Base-by-base conservation (phyloP, 2,797 vertebrate genomes). In the Spea hammondii region DNA sequence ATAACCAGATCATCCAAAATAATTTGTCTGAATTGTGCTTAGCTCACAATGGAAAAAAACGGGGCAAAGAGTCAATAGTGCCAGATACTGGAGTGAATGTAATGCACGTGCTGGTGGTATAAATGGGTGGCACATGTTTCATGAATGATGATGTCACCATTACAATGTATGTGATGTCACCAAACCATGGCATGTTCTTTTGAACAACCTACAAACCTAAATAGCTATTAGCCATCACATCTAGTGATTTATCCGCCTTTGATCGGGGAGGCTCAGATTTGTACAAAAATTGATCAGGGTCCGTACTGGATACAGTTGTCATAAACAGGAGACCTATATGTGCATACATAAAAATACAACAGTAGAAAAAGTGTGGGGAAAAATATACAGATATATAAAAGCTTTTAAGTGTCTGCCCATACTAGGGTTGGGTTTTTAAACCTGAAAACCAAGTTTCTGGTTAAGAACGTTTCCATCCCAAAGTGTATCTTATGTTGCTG, bases 221-320 rank as follows among this genome's bases (percentile, higher is more conserved):
- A 89, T 95, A 96, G 91, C 96, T 96, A 94, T 93, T 93, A 84
- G 86, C 90, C 86, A 89, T 90, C 85, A 97, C 86, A 89, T 91
- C 90, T 70, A 87, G 82, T 74, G 84, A 65, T 65, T 83, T 89
- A 86, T 87, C 84, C 86, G 85, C 83, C 85, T 81, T 88, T 80
- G 84, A 84, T 85, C 83, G 83, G 71, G 91, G 88, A 86, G 93
- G 90, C 84, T 87, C 84, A 11, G 93, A 94, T 92, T 92, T 92
- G 91, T 95, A 94, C 75, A 94, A 89, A 93, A 94, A 94, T 87
- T 94, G 92, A 92, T 94, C 93, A 4, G 90, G 90, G 78, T 91
- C 87, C 85, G 88, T 89, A 83, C 86, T 88, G 86, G 89, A 91
- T 67, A 90, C 79, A 85, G 91, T 92, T 88, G 93, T 92, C 93